Percentiles rank a stretch among this genome's conserved stretches.
These are phyloP conservation scores for Scrobipalpa costella DNA, from an alignment of 2,888 invertebrate genomes.

Conservation along the genomic window DNA sequence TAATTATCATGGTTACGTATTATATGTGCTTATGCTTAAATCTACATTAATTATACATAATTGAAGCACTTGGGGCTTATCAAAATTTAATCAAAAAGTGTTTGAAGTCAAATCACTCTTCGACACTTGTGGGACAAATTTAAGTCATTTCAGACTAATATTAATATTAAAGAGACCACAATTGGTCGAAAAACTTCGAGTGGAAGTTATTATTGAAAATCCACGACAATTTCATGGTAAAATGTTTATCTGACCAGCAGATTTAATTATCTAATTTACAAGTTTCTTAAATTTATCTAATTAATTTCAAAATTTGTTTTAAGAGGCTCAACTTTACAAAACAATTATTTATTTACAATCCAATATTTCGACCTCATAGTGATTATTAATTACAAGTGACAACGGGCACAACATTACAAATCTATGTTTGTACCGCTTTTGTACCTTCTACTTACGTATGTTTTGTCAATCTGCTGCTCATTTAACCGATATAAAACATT, in stretches of 20 bases:
- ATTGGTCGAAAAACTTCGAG: slow-evolving; percentile 58
- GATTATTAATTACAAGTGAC: background rate
- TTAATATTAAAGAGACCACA: slow-evolving; percentile 49
- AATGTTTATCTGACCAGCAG: slow-evolving; percentile 62
- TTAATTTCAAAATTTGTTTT: slow-evolving; percentile 22
- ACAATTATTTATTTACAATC: slow-evolving; percentile 13
- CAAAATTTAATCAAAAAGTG: background rate
- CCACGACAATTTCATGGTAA: slow-evolving; percentile 26
- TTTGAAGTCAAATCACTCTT: slow-evolving; percentile 27
- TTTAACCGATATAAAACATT: background rate
- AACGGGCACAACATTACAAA: background rate
- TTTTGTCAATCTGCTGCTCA: slow-evolving; percentile 5
- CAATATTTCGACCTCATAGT: background rate
- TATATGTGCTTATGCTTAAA: slow-evolving; percentile 3
- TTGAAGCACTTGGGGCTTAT: slow-evolving; percentile 48
- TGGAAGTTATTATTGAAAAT: slow-evolving; percentile 45
- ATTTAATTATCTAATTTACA: slow-evolving; percentile 40
- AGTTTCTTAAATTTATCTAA: slow-evolving; percentile 10
- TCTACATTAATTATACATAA: slow-evolving; percentile 20
- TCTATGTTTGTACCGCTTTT: slow-evolving; percentile 6
- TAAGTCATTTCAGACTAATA: slow-evolving; percentile 28
- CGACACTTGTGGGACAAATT: slow-evolving; percentile 26
- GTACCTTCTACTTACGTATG: slow-evolving; percentile 8
- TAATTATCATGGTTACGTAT: background rate
- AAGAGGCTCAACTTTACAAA: slow-evolving; percentile 13